Conservation (phyloP, 2,113 vertebrate genomes). For the Corythaeola cristata region DNA sequence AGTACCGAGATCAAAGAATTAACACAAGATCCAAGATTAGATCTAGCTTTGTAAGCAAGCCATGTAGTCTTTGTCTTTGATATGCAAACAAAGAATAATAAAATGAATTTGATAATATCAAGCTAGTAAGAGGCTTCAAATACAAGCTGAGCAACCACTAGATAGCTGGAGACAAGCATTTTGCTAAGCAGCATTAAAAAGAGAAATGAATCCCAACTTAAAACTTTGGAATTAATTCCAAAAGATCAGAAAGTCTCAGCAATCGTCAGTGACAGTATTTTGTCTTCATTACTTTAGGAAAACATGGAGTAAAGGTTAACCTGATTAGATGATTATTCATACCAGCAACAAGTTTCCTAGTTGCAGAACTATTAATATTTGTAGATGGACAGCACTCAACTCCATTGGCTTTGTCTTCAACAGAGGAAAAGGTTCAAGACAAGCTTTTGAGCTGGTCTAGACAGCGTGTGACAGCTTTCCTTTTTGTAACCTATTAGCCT, state of each 20-base stretch:
- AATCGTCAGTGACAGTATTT: neutral
- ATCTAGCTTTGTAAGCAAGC: constrained; percentile 1
- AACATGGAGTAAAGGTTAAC: neutral
- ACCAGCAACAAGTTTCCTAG: neutral
- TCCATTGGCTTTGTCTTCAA: neutral
- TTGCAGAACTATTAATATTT: neutral
- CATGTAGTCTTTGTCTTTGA: neutral
- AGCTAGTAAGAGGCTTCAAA: neutral
- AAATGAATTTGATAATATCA: neutral
- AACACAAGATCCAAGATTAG: constrained; percentile 16
- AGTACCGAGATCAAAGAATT: constrained; percentile 6
- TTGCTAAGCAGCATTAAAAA: neutral
- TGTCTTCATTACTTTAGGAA: neutral
- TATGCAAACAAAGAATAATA: constrained; percentile 38
- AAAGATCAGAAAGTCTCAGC: neutral
- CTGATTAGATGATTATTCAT: neutral
- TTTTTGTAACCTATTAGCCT: neutral
- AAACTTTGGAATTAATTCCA: neutral
- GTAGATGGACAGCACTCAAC: neutral
- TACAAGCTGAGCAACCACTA: neutral
- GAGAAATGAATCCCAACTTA: neutral
- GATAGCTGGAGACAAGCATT: neutral
- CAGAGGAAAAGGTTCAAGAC: neutral
- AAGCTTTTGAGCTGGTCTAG: neutral
- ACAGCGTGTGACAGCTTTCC: neutral